Conservation (phyloP, 1,140 invertebrate genomes). For the Camponotus floridanus region DNA sequence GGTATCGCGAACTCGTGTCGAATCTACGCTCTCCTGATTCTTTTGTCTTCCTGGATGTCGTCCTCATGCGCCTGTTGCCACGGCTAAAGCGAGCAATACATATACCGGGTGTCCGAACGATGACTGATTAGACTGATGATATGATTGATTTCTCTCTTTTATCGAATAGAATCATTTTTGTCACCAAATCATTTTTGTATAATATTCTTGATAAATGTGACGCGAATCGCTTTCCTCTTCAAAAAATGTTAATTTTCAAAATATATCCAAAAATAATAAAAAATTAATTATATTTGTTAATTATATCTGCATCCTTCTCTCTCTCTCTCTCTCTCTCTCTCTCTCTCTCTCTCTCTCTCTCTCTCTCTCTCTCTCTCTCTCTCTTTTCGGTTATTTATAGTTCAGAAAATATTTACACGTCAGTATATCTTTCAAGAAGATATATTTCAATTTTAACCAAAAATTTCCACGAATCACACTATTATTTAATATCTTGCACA, state of each 20-base stretch:
- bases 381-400: neutral
- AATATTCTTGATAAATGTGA: neutral
- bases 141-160: neutral
- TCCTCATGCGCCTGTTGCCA: constrained; percentile 34
- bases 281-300: neutral
- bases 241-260: neutral
- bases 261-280: neutral
- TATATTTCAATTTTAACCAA: neutral
- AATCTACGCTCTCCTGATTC: constrained; percentile 72
- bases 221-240: neutral
- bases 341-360: neutral
- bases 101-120: neutral
- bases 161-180: neutral
- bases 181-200: neutral
- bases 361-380: neutral
- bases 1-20: constrained; percentile 76
- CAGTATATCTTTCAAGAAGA: neutral
- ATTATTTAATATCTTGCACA: neutral
- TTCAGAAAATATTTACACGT: neutral
- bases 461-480: neutral
- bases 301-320: neutral
- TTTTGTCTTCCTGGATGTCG: constrained; percentile 68
- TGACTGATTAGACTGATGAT: neutral
- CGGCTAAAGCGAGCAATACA: neutral
- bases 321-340: neutral